A percentile compares a stretch with the other conserved stretches of the same genome.
These are phyloP conservation scores for Xenopus laevis DNA, from an alignment of 2,113 vertebrate genomes.

Conservation along the genomic window DNA sequence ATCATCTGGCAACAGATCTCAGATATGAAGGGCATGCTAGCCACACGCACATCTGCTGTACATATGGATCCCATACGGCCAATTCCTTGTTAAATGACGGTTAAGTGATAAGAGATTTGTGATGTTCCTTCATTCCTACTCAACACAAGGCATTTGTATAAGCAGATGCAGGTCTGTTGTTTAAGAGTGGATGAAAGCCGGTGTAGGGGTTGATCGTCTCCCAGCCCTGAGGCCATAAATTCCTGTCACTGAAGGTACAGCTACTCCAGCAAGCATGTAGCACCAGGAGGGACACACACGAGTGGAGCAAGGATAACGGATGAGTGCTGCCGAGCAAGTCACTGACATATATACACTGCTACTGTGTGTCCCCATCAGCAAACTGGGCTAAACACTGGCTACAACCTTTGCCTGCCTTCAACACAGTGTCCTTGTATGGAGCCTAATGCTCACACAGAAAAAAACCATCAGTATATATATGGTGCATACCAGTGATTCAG, in stretches of 20 bases:
- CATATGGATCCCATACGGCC: background rate
- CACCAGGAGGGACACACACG: background rate
- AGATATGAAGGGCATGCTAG: slow-evolving; percentile 17
- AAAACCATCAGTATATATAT: no score
- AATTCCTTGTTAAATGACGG: background rate
- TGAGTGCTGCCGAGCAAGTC: background rate
- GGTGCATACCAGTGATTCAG: no score
- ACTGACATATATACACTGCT: background rate
- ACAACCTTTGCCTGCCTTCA: background rate
- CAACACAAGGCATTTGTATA: slow-evolving; percentile 16
- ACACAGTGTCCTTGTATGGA: no score
- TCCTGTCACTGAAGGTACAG: slow-evolving; percentile 20
- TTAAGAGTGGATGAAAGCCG: background rate
- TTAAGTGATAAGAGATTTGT: background rate
- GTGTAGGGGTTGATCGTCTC: slow-evolving; percentile 10
- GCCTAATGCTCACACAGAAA: no score
- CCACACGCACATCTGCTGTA: background rate
- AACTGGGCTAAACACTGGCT: background rate
- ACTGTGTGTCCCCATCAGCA: background rate
- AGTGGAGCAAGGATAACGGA: background rate
- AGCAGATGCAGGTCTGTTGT: slow-evolving; percentile 4
- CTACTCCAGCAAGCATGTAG: slow-evolving; percentile 3
- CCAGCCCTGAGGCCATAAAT: slow-evolving; percentile 36
- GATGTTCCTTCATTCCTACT: background rate
- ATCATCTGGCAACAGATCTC: slow-evolving; percentile 21